Evolutionary conservation across 2,888 invertebrate genomes (phyloP).

Genomic region (Cataglyphis rosenhaueri): DNA sequence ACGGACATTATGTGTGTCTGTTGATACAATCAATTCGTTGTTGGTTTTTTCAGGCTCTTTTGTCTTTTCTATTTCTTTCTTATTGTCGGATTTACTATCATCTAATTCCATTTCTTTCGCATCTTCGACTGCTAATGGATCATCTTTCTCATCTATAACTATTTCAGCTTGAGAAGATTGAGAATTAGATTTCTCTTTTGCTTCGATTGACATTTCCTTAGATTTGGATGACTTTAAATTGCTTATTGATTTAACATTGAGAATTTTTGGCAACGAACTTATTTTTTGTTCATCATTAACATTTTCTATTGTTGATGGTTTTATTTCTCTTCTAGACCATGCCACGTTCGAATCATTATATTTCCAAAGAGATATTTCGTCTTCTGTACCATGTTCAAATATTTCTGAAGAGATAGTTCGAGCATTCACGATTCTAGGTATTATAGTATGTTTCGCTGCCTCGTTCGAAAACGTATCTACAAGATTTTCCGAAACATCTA

Average conservation of each 20-base stretch:
- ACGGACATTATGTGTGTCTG: background rate
- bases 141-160: background rate
- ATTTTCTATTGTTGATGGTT: background rate
- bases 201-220: slow-evolving; percentile 6
- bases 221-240: slow-evolving; percentile 5
- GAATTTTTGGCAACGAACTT: slow-evolving; percentile 66
- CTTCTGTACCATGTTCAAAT: slow-evolving; percentile 73
- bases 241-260: slow-evolving; percentile 72
- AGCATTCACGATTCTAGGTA: slow-evolving; percentile 78
- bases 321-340: slow-evolving; percentile 1
- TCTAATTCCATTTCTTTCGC: background rate
- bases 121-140: background rate
- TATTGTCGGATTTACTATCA: background rate
- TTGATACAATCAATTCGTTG: background rate
- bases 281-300: background rate
- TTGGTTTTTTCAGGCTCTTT: background rate
- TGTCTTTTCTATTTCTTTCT: background rate
- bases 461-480: background rate
- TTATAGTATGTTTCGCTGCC: slow-evolving; percentile 38
- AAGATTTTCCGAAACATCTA: background rate
- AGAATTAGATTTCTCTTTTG: background rate
- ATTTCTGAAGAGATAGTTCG: slow-evolving; percentile 76
- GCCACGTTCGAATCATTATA: background rate
- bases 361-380: slow-evolving; percentile 36
- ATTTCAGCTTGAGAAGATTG: background rate